These are phyloP conservation scores for Myzus persicae DNA, from an alignment of 1,140 invertebrate species.

Conservation along the genomic window DNA sequence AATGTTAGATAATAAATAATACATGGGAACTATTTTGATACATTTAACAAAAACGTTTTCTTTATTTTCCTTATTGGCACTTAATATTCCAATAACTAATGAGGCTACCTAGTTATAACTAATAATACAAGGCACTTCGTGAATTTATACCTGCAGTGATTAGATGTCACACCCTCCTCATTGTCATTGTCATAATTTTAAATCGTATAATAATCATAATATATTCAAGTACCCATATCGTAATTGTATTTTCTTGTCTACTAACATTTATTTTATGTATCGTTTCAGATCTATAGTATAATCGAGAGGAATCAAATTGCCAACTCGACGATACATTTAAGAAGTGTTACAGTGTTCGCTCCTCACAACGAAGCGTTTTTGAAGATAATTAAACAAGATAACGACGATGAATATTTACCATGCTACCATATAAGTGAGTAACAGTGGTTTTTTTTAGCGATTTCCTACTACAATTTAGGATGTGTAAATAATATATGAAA, in stretches of 20 bases:
- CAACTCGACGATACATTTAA: constrained; percentile 73
- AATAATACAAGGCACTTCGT: background rate
- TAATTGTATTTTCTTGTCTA: background rate
- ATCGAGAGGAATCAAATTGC: constrained; percentile 74
- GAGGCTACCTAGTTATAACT: background rate
- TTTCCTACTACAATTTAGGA: background rate
- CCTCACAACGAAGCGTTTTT: constrained; percentile 83
- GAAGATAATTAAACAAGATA: constrained; percentile 63
- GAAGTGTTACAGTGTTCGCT: constrained; percentile 79
- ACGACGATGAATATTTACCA: constrained; percentile 71
- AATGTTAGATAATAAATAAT: background rate
- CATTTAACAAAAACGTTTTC: background rate
- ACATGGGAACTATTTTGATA: background rate
- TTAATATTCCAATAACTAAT: background rate
- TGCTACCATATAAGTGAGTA: constrained; percentile 84
- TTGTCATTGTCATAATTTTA: background rate
- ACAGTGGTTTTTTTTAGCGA: background rate
- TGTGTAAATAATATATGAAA: constrained; percentile 21
- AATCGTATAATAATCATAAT: background rate
- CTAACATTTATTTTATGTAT: constrained; percentile 37
- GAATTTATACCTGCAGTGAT: background rate
- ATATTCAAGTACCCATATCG: background rate
- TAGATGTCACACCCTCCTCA: background rate
- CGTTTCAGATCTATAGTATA: constrained; percentile 77
- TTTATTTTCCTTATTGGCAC: background rate